Percentiles rank a stretch among this genome's conserved stretches.
Conservation (phyloP, 2,113 vertebrate genomes). For the Camelus dromedarius region DNA sequence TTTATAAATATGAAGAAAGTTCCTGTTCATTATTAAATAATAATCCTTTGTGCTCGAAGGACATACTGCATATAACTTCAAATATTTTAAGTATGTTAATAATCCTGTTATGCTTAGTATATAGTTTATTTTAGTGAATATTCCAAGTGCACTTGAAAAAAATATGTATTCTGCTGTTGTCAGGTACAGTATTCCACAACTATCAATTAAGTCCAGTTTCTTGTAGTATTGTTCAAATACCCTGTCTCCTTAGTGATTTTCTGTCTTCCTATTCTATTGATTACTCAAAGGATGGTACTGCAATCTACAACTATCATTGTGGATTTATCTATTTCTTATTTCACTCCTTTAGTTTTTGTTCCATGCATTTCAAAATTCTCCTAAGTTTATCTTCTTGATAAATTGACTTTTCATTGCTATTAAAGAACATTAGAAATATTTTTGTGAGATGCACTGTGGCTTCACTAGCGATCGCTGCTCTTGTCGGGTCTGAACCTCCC, state of each 20-base stretch:
- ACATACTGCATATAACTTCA: background rate
- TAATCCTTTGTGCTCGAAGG: background rate
- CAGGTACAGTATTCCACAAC: background rate
- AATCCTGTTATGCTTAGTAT: background rate
- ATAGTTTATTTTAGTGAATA: background rate
- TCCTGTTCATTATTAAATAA: background rate
- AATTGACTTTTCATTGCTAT: background rate
- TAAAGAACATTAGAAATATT: background rate
- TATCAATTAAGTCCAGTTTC: background rate
- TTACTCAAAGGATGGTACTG: background rate
- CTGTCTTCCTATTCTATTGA: background rate
- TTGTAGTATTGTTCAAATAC: background rate
- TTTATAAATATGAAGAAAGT: background rate
- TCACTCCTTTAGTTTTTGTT: background rate
- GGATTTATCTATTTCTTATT: constrained; percentile 10
- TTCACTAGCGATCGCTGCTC: too few relatives aligned
- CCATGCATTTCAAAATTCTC: background rate
- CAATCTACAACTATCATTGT: background rate
- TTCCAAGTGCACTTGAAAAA: background rate
- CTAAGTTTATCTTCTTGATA: background rate
- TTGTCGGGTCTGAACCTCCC: too few relatives aligned
- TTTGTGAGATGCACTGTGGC: background rate
- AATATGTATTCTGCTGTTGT: background rate
- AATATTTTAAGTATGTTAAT: background rate
- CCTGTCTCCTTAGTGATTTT: background rate